Percentiles rank a stretch among this genome's conserved stretches.
Evolutionary conservation across 1,140 invertebrate genomes (phyloP).

Genomic region (Daktulosphaira vitifoliae): DNA sequence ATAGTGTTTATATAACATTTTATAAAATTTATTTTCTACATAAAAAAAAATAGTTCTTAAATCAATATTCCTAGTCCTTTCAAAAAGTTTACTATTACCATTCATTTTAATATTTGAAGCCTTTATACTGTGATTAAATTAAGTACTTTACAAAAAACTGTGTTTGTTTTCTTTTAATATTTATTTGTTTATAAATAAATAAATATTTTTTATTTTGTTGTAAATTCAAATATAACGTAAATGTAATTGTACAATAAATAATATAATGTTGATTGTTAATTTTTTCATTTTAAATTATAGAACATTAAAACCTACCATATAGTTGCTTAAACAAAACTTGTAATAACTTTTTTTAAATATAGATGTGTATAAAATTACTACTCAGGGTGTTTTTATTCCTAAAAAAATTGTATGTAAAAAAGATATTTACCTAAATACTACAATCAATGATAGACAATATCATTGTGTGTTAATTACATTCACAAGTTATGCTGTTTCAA

Average conservation of each 20-base stretch:
- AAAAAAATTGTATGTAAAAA: too few relatives aligned
- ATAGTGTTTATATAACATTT: constrained; percentile 31
- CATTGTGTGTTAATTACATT: too few relatives aligned
- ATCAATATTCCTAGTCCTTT: constrained; percentile 22
- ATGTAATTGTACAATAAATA: constrained; percentile 15
- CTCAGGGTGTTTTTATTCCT: not conserved
- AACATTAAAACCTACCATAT: constrained; percentile 14
- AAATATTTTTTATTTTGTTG: constrained; percentile 27
- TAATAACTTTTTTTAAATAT: constrained; percentile 26
- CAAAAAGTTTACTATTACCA: constrained; percentile 16
- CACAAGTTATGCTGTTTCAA: too few relatives aligned
- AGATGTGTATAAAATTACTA: constrained; percentile 19
- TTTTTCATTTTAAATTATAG: constrained; percentile 20
- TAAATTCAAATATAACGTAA: not conserved
- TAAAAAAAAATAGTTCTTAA: constrained; percentile 21
- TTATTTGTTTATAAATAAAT: too few relatives aligned
- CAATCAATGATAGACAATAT: too few relatives aligned
- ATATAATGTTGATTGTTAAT: constrained; percentile 24
- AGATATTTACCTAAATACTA: too few relatives aligned
- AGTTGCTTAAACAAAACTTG: constrained; percentile 18
- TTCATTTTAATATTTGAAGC: constrained; percentile 11
- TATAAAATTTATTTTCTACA: constrained; percentile 32
- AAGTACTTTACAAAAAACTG: constrained; percentile 12
- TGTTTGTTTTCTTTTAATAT: constrained; percentile 22
- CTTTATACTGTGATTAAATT: constrained; percentile 16